Evolutionary conservation across 2,797 vertebrate genomes (phyloP), one percentile per base, ranked within the genome.

Genomic region (Knipowitschia caucasica): DNA sequence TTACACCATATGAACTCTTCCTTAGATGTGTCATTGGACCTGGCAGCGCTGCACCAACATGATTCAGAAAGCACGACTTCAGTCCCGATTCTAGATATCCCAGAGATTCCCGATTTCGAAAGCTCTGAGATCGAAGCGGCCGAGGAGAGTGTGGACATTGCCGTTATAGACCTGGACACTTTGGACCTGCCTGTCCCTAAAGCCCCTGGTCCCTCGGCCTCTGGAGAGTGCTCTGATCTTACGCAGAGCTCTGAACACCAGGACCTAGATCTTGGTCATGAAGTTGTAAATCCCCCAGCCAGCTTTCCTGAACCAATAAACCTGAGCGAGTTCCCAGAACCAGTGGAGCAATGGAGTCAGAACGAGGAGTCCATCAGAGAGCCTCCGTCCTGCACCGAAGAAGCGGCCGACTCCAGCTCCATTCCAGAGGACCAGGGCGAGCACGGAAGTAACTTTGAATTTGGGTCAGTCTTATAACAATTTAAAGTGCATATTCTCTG

Each of bases 21-120:
- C 68, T 14, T 56, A 89, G 88, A 60, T 21, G 42, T 53, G 38
- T 56, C 71, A 12, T 39, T 45, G 23, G 56, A 6, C 55, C 27
- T 31, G 23, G 56, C 35, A 45, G 15, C 34, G 11, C 9, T 10
- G 3, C 34, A 51, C 24, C 55, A 73, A 50, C 59, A 57, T 42
- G 39, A 53, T 0, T 31, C 46, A n/a, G 65, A 67, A 42, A 62
- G 30, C 3, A 36, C 53, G 1, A 23, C 56, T 25, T 4, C 66
- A 43, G 62, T 56, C 40, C 63, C 71, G 14, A 55, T 67, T 1
- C 71, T 87, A 5, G 71, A 76, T 0, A 66, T 71, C 50, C 86
- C 86, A 0, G 75, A 86, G 24, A 84, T 88, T 45, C 73, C 85
- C 31, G 84, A 90, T 62, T 86, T 90, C 67, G 77, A 84, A 9